A percentile compares a stretch with the other conserved stretches of the same genome.
phyloP scores from a whole-genome alignment of 2,113 vertebrate species.

The Osmerus mordax region DNA sequence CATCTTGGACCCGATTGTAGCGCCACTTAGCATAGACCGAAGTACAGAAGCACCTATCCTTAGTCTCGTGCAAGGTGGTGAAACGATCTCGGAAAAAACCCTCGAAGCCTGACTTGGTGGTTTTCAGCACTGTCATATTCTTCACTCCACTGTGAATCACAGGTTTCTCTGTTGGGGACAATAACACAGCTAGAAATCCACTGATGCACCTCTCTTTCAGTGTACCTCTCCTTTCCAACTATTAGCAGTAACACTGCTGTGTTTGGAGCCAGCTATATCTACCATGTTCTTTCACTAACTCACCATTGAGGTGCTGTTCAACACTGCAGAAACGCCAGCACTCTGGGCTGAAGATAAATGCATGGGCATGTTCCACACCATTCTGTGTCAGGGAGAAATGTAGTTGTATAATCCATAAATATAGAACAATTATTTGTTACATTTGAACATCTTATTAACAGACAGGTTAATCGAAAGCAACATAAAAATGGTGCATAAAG shows the following conservation, averaged over 20 bases:
- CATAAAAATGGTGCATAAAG: no score
- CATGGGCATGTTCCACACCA: slow-evolving; percentile 75
- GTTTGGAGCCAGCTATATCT: neutral
- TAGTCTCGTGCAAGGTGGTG: slow-evolving; percentile 85
- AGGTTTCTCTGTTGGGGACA: slow-evolving; percentile 68
- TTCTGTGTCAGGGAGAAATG: slow-evolving; percentile 66
- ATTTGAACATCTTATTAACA: no score
- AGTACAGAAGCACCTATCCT: slow-evolving; percentile 87
- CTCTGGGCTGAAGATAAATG: slow-evolving; percentile 80
- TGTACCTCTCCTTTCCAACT: neutral
- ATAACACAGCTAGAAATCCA: neutral
- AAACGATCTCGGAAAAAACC: slow-evolving; percentile 84
- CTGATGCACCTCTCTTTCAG: neutral
- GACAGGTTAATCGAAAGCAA: no score
- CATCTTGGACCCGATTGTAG: slow-evolving; percentile 69
- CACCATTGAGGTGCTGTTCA: slow-evolving; percentile 78
- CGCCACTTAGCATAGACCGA: slow-evolving; percentile 86
- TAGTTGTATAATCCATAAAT: neutral
- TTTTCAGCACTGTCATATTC: slow-evolving; percentile 90
- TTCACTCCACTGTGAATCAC: slow-evolving; percentile 85
- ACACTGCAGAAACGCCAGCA: slow-evolving; percentile 80
- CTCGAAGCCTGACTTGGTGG: slow-evolving; percentile 91
- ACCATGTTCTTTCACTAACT: slow-evolving; percentile 26
- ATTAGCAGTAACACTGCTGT: neutral
- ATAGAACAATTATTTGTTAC: no score